Percentiles rank a stretch among this genome's conserved stretches.
Evolutionary conservation across 2,797 vertebrate genomes (phyloP).

Genomic region (Bradypus variegatus): DNA sequence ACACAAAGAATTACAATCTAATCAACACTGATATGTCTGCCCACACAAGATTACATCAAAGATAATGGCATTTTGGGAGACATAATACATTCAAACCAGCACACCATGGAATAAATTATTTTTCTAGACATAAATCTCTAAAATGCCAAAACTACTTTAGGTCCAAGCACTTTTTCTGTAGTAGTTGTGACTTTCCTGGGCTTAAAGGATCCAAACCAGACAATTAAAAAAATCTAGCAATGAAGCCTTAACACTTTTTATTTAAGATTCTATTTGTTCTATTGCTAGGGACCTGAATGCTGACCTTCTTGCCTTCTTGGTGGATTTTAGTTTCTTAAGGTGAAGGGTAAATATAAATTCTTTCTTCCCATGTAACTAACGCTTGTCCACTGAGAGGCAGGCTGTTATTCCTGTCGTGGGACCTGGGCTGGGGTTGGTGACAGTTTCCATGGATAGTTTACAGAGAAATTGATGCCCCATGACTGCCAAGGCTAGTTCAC

Average conservation of each 20-base stretch:
- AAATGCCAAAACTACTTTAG: not conserved
- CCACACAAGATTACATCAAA: too few species aligned
- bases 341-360: too few species aligned
- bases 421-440: too few species aligned
- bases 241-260: not conserved
- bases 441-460: too few species aligned
- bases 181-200: not conserved
- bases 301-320: not conserved
- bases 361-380: not conserved
- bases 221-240: not conserved
- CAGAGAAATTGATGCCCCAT: too few species aligned
- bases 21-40: too few species aligned
- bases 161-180: not conserved
- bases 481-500: too few species aligned
- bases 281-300: not conserved
- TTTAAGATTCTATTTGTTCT: not conserved
- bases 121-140: not conserved
- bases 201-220: not conserved
- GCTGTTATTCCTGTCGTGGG: not conserved
- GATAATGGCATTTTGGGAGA: too few species aligned
- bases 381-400: not conserved
- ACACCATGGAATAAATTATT: not conserved
- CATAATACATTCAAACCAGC: too few species aligned
- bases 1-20: too few species aligned
- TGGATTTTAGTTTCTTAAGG: not conserved